These are phyloP conservation scores for Amphilophus citrinellus DNA, from an alignment of 2,113 vertebrate species.

Conservation along the genomic window DNA sequence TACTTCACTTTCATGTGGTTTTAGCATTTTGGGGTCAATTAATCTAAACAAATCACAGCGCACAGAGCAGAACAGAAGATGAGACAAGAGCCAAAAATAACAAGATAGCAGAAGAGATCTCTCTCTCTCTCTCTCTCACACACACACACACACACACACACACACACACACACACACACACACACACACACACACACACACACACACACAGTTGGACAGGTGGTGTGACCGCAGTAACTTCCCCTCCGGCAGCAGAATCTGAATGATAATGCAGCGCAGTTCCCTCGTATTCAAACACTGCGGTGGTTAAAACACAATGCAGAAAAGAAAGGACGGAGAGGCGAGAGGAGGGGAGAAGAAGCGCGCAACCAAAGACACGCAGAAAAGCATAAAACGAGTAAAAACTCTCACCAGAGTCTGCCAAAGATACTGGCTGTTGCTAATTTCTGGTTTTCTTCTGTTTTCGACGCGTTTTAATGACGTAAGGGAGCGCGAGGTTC, in stretches of 20 bases:
- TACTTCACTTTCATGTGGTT: background rate
- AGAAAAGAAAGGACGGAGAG: background rate
- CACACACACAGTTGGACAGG: slow-evolving; percentile 51
- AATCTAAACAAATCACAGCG: background rate
- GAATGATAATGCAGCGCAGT: slow-evolving; percentile 64
- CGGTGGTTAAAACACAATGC: slow-evolving; percentile 36
- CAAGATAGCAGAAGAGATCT: no score
- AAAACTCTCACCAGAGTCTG: slow-evolving; percentile 35
- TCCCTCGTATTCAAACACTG: slow-evolving; percentile 74
- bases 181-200: slow-evolving; percentile 12
- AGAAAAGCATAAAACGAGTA: background rate
- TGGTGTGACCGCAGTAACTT: slow-evolving; percentile 72
- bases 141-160: no score
- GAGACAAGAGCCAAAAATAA: no score
- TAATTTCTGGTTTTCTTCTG: rapidly evolving
- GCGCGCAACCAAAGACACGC: background rate
- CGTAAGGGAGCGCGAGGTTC: background rate
- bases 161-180: background rate
- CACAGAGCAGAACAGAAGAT: background rate
- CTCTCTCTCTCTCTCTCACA: no score
- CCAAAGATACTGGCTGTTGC: rapidly evolving
- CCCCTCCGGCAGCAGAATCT: slow-evolving; percentile 69
- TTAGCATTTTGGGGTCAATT: background rate
- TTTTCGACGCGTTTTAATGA: slow-evolving; percentile 58
- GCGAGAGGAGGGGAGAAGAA: background rate